Conservation (phyloP, 2,797 vertebrate genomes). For the Dromococcyx pavoninus region DNA sequence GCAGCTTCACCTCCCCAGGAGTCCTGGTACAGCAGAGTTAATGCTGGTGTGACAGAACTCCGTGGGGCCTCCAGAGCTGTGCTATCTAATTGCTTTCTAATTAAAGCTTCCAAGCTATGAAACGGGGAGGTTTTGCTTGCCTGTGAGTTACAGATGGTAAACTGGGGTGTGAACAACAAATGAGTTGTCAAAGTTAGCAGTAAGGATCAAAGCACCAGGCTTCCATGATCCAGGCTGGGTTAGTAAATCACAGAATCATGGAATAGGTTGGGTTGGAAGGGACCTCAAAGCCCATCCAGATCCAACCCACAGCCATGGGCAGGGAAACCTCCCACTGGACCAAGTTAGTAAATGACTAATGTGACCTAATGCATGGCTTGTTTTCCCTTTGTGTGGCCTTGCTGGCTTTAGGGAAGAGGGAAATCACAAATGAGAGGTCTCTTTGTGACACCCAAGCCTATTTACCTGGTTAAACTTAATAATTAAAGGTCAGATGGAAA, state of each 20-base stretch:
- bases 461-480: not conserved
- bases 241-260: not conserved
- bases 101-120: not conserved
- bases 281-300: no score
- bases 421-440: not conserved
- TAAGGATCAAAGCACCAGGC: not conserved
- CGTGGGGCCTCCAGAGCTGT: rapidly evolving
- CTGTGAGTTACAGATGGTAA: not conserved
- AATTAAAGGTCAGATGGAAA: not conserved
- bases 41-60: not conserved
- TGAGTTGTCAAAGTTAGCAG: not conserved
- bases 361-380: not conserved
- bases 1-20: not conserved
- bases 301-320: no score
- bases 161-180: not conserved
- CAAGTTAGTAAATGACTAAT: not conserved
- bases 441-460: rapidly evolving
- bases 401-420: not conserved
- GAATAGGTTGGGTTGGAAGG: no score
- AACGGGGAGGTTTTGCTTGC: not conserved
- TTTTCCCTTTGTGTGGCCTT: not conserved
- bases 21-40: not conserved
- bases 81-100: not conserved
- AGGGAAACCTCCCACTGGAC: no score
- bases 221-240: not conserved